These are phyloP conservation scores for Daboia siamensis DNA, from an alignment of 2,113 vertebrate genomes.

Conservation along the genomic window DNA sequence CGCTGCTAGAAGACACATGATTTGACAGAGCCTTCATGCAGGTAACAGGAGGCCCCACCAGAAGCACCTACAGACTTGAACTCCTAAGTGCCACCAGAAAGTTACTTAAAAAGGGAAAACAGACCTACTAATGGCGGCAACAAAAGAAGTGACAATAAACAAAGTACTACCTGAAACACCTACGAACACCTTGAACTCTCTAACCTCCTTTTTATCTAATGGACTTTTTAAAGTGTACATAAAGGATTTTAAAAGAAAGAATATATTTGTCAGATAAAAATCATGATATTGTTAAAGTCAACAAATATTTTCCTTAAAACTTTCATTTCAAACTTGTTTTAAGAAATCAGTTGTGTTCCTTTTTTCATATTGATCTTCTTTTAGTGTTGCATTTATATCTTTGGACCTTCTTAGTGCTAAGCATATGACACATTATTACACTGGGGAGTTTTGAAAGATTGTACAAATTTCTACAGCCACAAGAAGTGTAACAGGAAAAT, in stretches of 20 bases:
- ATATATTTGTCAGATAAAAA: conserved; percentile 87
- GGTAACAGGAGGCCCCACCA: conserved; percentile 74
- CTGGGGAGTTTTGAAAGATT: conserved; percentile 76
- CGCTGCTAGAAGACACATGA: conserved; percentile 78
- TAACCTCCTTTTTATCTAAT: conserved; percentile 86
- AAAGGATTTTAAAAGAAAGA: conserved; percentile 77
- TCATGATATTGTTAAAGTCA: conserved; percentile 83
- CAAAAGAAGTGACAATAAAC: conserved; percentile 81
- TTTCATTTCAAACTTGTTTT: conserved; percentile 79
- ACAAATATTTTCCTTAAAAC: conserved; percentile 84
- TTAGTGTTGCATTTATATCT: conserved; percentile 78
- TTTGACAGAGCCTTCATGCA: conserved; percentile 75
- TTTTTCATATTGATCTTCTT: conserved; percentile 75
- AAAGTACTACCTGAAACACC: conserved; percentile 89
- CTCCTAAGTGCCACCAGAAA: conserved; percentile 84
- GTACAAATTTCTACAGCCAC: conserved; percentile 64
- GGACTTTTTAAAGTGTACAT: conserved; percentile 86
- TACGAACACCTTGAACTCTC: conserved; percentile 82
- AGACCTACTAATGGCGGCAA: conserved; percentile 80
- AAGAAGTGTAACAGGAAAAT: conserved; percentile 68
- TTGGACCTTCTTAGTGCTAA: conserved; percentile 77
- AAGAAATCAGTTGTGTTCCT: conserved; percentile 74
- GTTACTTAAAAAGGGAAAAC: conserved; percentile 77
- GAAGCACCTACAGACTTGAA: conserved; percentile 86
- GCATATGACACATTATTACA: conserved; percentile 74